Evolutionary conservation across 2,797 vertebrate species (phyloP).

Genomic region (Enteromius radiatus): DNA sequence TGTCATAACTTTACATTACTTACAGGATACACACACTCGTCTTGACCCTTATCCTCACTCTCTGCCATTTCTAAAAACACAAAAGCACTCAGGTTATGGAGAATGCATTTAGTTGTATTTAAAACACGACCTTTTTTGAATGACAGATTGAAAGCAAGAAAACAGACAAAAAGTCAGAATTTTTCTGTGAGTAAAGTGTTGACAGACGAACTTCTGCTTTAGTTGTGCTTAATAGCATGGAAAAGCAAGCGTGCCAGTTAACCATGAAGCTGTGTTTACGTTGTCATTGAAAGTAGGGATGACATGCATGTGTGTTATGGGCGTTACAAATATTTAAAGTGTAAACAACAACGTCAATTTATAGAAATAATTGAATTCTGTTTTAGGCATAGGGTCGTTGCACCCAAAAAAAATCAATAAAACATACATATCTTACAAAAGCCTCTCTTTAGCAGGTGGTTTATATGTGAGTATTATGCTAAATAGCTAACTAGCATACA

Average conservation of each 20-base stretch:
- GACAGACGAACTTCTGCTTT: not conserved
- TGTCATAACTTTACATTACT: constrained; percentile 8
- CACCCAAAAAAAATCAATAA: not conserved
- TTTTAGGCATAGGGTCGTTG: not conserved
- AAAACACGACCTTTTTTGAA: not conserved
- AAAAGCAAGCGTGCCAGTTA: not conserved
- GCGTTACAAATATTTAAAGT: not conserved
- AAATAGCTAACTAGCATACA: constrained; percentile 36
- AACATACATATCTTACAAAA: not conserved
- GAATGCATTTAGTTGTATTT: not conserved
- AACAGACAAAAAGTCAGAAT: not conserved
- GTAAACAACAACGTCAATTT: constrained; percentile 7
- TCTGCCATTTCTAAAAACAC: constrained; percentile 45
- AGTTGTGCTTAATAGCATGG: not conserved
- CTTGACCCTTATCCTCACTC: not conserved
- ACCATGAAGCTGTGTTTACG: not conserved
- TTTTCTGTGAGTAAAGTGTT: not conserved
- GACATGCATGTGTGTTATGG: not conserved
- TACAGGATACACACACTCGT: constrained; percentile 37
- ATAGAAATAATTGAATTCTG: not conserved
- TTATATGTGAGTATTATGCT: not conserved
- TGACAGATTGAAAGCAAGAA: not conserved
- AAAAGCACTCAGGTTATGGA: not conserved
- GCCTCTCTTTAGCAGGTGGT: not conserved
- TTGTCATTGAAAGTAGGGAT: not conserved